Evolutionary conservation across 1,140 invertebrate genomes (phyloP).

Genomic region (Calosoma granatense): DNA sequence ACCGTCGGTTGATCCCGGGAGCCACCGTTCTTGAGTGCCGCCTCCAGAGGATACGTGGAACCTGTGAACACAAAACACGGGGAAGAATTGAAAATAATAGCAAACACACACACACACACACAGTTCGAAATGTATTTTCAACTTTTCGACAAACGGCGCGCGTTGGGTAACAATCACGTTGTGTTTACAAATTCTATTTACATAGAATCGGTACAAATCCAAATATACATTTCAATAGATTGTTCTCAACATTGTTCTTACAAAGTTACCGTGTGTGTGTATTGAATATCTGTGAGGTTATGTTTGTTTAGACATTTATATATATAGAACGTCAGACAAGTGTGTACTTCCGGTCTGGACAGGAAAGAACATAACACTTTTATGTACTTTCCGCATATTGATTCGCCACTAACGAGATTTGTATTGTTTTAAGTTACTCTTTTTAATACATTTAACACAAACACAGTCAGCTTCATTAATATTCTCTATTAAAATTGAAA

Average conservation of each 20-base stretch:
- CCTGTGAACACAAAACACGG: slow-evolving; percentile 25
- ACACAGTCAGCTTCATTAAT: too few species aligned
- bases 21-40: slow-evolving; percentile 51
- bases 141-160: background rate
- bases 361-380: too few species aligned
- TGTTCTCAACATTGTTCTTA: background rate
- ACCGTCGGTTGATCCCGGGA: slow-evolving; percentile 60
- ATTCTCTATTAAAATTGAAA: too few species aligned
- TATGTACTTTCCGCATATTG: too few species aligned
- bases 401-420: too few species aligned
- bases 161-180: background rate
- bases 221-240: background rate
- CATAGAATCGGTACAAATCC: background rate
- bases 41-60: slow-evolving; percentile 53
- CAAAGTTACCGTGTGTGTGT: too few species aligned
- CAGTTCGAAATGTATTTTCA: background rate
- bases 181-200: background rate
- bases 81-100: background rate
- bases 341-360: too few species aligned
- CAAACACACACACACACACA: background rate
- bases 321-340: too few species aligned
- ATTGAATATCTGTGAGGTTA: too few species aligned
- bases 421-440: too few species aligned
- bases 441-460: too few species aligned
- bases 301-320: too few species aligned